A percentile compares a stretch with the other conserved stretches of the same genome.
phyloP scores from a whole-genome alignment of 2,113 vertebrate species.

The Channa maculata region DNA sequence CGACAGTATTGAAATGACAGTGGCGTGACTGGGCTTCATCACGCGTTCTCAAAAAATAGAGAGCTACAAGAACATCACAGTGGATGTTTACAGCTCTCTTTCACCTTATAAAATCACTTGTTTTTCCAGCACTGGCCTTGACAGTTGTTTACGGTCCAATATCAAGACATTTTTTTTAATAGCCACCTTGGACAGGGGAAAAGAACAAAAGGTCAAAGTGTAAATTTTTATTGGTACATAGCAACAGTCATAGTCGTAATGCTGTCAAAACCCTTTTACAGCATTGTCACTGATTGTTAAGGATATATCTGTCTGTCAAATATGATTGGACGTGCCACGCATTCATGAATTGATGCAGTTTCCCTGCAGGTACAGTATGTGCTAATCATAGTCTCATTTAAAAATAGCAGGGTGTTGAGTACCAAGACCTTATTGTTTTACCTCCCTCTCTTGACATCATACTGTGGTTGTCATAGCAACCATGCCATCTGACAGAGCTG shows the following conservation, averaged over 20 bases:
- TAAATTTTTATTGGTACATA: constrained; percentile 64
- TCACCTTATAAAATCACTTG: constrained; percentile 55
- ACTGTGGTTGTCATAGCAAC: constrained; percentile 88
- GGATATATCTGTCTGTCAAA: constrained; percentile 36
- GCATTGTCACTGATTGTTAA: constrained; percentile 48
- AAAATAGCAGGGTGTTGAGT: constrained; percentile 84
- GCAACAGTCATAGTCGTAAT: constrained; percentile 48
- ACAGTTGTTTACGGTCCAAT: constrained; percentile 75
- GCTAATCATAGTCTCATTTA: constrained; percentile 86
- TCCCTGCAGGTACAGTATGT: constrained; percentile 13
- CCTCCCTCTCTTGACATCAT: constrained; percentile 85
- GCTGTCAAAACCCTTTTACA: constrained; percentile 59
- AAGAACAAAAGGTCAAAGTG: constrained; percentile 60
- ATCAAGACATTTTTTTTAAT: constrained; percentile 68
- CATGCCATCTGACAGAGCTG: constrained; percentile 87
- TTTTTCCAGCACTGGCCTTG: constrained; percentile 55
- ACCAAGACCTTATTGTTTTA: constrained; percentile 69
- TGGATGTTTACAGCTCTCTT: constrained; percentile 53
- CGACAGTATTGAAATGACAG: too few species aligned
- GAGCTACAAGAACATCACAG: constrained; percentile 1
- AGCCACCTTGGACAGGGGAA: constrained; percentile 21
- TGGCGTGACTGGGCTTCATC: not conserved
- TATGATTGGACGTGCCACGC: constrained; percentile 28
- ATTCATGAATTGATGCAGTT: constrained; percentile 10
- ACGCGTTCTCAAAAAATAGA: constrained; percentile 5